A percentile compares a stretch with the other conserved stretches of the same genome.
phyloP scores from a whole-genome alignment of 2,888 invertebrate genomes.

The Osmoderma eremita region DNA sequence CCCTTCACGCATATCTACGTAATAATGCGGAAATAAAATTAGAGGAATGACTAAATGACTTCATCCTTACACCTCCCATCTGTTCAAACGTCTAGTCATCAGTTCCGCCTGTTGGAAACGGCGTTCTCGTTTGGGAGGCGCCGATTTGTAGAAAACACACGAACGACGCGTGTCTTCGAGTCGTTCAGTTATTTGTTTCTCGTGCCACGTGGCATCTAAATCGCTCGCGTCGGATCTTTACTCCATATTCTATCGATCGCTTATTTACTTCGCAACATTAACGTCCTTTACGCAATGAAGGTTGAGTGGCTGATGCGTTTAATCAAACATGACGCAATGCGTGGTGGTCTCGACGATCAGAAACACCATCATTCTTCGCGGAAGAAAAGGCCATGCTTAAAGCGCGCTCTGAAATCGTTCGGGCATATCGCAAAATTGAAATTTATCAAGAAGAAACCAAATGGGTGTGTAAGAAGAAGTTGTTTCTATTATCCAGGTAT shows the following conservation, averaged over 20 bases:
- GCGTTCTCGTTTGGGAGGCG: neutral
- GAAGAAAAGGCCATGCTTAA: conserved; percentile 23
- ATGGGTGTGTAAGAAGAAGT: neutral
- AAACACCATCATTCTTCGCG: neutral
- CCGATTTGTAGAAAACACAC: neutral
- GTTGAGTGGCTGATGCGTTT: conserved; percentile 55
- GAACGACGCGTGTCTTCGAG: neutral
- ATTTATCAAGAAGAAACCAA: neutral
- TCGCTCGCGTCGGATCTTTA: no score
- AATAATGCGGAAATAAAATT: no score
- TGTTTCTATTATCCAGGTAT: conserved; percentile 27
- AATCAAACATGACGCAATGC: conserved; percentile 44
- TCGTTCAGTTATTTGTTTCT: no score
- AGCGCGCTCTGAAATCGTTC: neutral
- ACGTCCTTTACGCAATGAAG: conserved; percentile 50
- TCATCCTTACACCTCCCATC: no score
- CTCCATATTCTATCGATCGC: no score
- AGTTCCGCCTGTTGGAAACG: no score
- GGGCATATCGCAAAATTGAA: neutral
- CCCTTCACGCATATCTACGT: no score
- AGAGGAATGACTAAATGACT: no score
- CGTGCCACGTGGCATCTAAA: no score
- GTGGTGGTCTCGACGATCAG: conserved; percentile 1
- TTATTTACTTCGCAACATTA: neutral
- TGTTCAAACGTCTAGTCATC: no score